Evolutionary conservation across 2,113 vertebrate genomes (phyloP), one percentile per base, ranked within the genome.

Genomic region (Hypanus sabinus): DNA sequence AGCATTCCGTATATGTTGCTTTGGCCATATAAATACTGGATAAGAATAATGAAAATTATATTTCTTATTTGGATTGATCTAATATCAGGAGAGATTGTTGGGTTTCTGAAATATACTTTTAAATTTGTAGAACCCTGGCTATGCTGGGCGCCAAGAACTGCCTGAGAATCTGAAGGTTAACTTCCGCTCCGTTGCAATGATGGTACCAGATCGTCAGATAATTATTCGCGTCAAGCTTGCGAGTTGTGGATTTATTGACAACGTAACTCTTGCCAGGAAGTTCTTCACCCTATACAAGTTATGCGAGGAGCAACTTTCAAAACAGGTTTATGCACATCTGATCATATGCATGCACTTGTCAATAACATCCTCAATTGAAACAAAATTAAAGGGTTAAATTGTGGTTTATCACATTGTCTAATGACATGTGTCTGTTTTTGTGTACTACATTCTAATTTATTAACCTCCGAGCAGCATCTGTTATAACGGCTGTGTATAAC

Each of bases 151-250:
- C 6, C 99, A 99, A 95, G 98, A 99, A 94, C 98, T 99, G 90
- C 99, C 99, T 0, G 99, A 99, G 95, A 99, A 99, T 95, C 94
- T 99, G 95, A 99, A 99, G 96, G 98, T 99, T 93, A 99, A 98
- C 95, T 99, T 99, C 95, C 98, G 98, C 94, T 98, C 98, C 0
- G 98, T 99, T 94, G 98, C 99, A 94, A 99, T 99, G 99, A 99
- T 99, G 98, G 98, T 99, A 95, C 99, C 98, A 0, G 99, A 99
- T 95, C 97, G 98, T 9, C 99, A 99, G 95, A 99, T 99, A 94
- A 99, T 99, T 95, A 99, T 99, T 62, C 96, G 98, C 36, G 98
- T 99, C 46, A 99, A 99, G 95, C 94, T 99, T 95, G 99, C 99
- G 76, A 99, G 99, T 94, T 99, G 98, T 94, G 98, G 99, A 76